Evolutionary conservation across 2,113 vertebrate genomes (phyloP), one percentile per base, ranked within the genome.

Genomic region (Percopsis transmontana): DNA sequence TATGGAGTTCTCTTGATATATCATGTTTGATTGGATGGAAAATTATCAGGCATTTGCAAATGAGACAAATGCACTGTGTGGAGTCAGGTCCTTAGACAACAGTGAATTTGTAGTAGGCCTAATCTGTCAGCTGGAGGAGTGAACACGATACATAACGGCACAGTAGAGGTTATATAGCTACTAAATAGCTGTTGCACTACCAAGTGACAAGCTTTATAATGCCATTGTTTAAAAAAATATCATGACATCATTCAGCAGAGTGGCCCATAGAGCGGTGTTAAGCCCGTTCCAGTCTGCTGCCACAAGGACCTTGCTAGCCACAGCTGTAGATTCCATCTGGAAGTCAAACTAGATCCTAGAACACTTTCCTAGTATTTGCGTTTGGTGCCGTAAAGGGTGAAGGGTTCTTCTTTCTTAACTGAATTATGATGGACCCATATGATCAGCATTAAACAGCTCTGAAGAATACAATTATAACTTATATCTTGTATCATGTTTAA

Each of bases 211-310:
- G 24, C 15, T 56, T n/a, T 18, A 23, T 39, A 40, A 39, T 13
- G 7, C 48, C 13, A 19, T n/a, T 50, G 18, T 3, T 50, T 18
- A 2, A 53, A 48, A n/a, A 16, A 2, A 48, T 16, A 45, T 12
- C 62, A 1, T 42, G 50, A 24, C 27, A 40, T 23, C 57, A 58
- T 54, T 23, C 23, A 38, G n/a, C 21, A 73, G 80, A 88, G 58
- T 62, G 39, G 60, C 24, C 74, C 58, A 13, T 10, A 2, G 68
- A 81, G 81, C 72, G 52, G 47, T 40, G 41, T 73, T 74, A 69
- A 70, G 45, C 20, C 51, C 24, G 62, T 82, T 88, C 66, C 66
- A 60, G 18, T 80, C 65, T 75, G 58, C 63, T 83, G 53, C 74
- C 23, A 40, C 74, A 33, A 56, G 51, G 16, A 55, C 50, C 42